Conservation (phyloP, 2,113 vertebrate genomes). For the Leuciscus idus region DNA sequence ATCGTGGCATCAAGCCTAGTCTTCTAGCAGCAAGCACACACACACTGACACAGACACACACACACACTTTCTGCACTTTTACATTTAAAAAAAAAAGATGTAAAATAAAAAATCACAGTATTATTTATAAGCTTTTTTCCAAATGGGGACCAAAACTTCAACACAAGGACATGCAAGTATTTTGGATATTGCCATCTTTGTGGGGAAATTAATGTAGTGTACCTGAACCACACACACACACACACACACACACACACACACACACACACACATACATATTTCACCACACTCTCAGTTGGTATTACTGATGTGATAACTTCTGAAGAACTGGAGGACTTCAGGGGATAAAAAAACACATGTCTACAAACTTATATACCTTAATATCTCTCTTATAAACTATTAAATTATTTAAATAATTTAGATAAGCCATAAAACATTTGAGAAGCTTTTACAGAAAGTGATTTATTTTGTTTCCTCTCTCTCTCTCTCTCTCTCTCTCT, state of each 20-base stretch:
- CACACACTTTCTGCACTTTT: too few relatives aligned
- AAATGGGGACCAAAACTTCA: too few relatives aligned
- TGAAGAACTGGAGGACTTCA: neutral
- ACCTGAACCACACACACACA: neutral
- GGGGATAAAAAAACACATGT: constrained; percentile 4
- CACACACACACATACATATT: neutral
- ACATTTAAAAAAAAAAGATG: too few relatives aligned
- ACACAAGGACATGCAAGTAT: too few relatives aligned
- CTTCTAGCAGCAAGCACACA: neutral
- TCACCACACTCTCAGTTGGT: neutral
- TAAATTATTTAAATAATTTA: neutral
- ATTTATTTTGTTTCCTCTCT: constrained; percentile 26
- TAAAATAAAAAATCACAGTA: too few relatives aligned
- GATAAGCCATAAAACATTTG: constrained; percentile 27
- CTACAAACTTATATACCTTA: constrained; percentile 2
- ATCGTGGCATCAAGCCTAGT: neutral
- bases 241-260: neutral
- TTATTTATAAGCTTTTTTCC: too few relatives aligned
- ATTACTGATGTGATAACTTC: neutral
- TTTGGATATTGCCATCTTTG: too few relatives aligned
- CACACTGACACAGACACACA: too few relatives aligned
- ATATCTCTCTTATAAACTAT: constrained; percentile 19
- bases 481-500: too few relatives aligned
- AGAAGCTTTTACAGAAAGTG: constrained; percentile 26
- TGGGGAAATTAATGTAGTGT: too few relatives aligned